Conservation (phyloP, 2,888 invertebrate species). For the Ceriagrion tenellum region DNA sequence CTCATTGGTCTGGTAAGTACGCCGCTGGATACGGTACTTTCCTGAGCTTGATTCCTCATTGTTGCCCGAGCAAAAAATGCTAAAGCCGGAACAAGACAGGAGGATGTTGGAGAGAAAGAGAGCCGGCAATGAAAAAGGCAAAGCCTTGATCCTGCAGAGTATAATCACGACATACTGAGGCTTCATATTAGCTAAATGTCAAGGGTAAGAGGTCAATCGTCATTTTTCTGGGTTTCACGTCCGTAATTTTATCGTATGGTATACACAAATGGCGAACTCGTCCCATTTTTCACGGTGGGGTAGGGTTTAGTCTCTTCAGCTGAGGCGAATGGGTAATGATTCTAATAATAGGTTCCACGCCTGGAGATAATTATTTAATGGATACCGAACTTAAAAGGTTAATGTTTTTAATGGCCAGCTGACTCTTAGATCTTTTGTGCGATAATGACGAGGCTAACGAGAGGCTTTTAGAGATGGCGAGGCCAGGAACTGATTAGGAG, state of each 20-base stretch:
- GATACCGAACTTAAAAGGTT: background rate
- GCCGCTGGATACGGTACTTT: too few relatives aligned
- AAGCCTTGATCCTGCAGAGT: background rate
- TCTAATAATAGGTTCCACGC: background rate
- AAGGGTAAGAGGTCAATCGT: background rate
- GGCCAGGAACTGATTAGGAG: background rate
- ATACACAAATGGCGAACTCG: background rate
- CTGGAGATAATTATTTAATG: slow-evolving; percentile 6
- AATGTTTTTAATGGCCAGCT: background rate
- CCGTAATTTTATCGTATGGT: background rate
- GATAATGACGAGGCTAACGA: background rate
- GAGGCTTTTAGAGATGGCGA: background rate
- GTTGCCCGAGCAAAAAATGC: too few relatives aligned
- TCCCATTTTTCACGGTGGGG: background rate
- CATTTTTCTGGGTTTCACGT: background rate
- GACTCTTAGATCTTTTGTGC: background rate
- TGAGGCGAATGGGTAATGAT: background rate
- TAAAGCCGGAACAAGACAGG: too few relatives aligned
- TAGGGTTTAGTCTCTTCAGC: background rate
- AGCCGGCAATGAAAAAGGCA: too few relatives aligned
- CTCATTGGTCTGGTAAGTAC: too few relatives aligned
- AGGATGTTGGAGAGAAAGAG: too few relatives aligned
- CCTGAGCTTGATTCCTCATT: too few relatives aligned
- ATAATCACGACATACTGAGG: background rate
- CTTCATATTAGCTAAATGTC: background rate